These are phyloP conservation scores for Palythoa grandiflora DNA, from an alignment of 92 coral and sea anemone genomes.

Conservation along the genomic window DNA sequence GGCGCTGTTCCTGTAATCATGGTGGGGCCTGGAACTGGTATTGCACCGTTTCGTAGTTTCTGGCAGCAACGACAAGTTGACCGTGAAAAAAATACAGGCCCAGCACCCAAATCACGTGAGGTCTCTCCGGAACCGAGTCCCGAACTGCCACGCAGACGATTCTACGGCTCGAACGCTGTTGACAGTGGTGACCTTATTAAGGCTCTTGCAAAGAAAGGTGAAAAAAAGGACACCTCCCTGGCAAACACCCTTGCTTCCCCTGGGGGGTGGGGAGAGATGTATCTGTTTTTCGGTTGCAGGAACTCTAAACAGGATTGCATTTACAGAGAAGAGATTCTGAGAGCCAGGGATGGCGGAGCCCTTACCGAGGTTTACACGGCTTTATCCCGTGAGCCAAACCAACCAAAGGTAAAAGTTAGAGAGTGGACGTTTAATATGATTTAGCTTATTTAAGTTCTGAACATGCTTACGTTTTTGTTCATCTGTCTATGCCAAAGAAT, in stretches of 20 bases:
- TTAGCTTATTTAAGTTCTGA: not conserved
- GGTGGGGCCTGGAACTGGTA: slow-evolving; percentile 99
- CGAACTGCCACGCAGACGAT: slow-evolving; percentile 31
- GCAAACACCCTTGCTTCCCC: slow-evolving; percentile 9
- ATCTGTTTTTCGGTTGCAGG: slow-evolving; percentile 93
- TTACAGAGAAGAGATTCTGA: slow-evolving; percentile 78
- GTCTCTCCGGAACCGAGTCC: slow-evolving; percentile 64
- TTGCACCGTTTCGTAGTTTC: slow-evolving; percentile 98
- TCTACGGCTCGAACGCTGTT: not conserved
- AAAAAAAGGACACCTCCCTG: not conserved
- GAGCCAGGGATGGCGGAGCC: slow-evolving; percentile 76
- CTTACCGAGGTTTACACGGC: slow-evolving; percentile 83
- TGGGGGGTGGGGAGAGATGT: slow-evolving; percentile 82
- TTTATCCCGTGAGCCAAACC: slow-evolving; percentile 86
- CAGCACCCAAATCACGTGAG: slow-evolving; percentile 49
- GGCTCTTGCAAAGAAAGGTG: not conserved
- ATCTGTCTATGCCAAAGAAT: too few species aligned
- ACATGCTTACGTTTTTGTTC: too few species aligned
- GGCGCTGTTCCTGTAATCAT: slow-evolving; percentile 84
- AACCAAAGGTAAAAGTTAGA: slow-evolving; percentile 76
- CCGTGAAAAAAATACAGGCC: slow-evolving; percentile 60
- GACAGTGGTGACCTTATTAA: not conserved
- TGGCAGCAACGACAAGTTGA: slow-evolving; percentile 97
- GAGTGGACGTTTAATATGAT: not conserved
- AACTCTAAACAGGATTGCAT: slow-evolving; percentile 88